A percentile compares a stretch with the other conserved stretches of the same genome.
phyloP scores from a whole-genome alignment of 2,797 vertebrate species.

The Rhinophrynus dorsalis region DNA sequence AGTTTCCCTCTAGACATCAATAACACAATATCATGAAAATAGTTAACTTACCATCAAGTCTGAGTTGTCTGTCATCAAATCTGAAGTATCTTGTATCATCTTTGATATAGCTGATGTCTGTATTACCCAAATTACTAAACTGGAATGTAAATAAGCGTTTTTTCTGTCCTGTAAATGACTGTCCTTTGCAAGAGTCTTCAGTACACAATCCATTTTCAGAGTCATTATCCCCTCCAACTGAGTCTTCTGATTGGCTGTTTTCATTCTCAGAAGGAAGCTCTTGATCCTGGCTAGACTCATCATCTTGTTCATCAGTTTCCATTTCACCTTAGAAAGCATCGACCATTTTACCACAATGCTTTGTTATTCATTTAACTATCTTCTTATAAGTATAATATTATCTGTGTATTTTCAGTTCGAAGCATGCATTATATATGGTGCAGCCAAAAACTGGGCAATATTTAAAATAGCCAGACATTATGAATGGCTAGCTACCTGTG shows the following conservation, averaged over 20 bases:
- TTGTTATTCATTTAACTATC: no score
- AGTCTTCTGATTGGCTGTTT: slow-evolving; percentile 97
- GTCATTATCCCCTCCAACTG: slow-evolving; percentile 93
- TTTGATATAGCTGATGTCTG: slow-evolving; percentile 91
- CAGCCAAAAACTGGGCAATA: no score
- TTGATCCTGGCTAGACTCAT: slow-evolving; percentile 97
- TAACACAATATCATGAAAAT: no score
- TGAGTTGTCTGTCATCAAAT: slow-evolving; percentile 91
- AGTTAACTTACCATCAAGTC: slow-evolving; percentile 84
- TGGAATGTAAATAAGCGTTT: slow-evolving; percentile 97
- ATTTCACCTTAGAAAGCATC: slow-evolving; percentile 82
- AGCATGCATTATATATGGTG: no score
- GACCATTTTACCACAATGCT: background rate
- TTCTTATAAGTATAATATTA: no score
- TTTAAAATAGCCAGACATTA: no score
- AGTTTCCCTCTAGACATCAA: no score
- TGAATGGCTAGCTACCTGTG: no score
- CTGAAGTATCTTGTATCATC: slow-evolving; percentile 92
- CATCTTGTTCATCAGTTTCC: slow-evolving; percentile 97
- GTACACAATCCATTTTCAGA: slow-evolving; percentile 89
- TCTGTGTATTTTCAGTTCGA: no score
- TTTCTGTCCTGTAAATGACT: slow-evolving; percentile 76
- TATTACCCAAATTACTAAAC: slow-evolving; percentile 96
- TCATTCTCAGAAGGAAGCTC: slow-evolving; percentile 97
- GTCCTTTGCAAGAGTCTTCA: slow-evolving; percentile 85